phyloP scores from a whole-genome alignment of 2,113 vertebrate genomes.

The Proterorhinus semilunaris region DNA sequence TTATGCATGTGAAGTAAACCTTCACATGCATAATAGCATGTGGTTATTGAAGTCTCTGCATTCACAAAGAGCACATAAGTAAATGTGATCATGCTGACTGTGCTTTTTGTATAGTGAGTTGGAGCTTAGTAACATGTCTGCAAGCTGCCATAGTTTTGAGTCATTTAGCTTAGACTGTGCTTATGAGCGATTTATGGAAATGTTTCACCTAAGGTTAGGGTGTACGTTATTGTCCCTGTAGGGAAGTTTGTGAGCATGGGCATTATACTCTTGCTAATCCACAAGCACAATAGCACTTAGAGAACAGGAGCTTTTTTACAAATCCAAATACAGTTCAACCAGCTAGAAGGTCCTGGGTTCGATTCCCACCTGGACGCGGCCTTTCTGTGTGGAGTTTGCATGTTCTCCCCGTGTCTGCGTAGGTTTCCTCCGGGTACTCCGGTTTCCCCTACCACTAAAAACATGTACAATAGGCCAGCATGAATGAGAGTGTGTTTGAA shows the following conservation, averaged over 20 bases:
- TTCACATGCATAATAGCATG: too few species aligned
- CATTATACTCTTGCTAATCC: constrained; percentile 48
- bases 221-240: too few species aligned
- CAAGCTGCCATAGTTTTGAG: constrained; percentile 38
- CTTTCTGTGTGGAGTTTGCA: too few species aligned
- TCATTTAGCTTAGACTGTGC: constrained; percentile 39
- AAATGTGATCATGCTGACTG: constrained; percentile 43
- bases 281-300: constrained; percentile 19
- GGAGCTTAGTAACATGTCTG: constrained; percentile 44
- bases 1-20: constrained; percentile 29
- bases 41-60: constrained; percentile 30
- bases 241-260: too few species aligned
- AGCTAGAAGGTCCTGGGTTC: too few species aligned
- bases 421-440: too few species aligned
- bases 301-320: constrained; percentile 39
- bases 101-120: constrained; percentile 53
- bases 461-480: too few species aligned
- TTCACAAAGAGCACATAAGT: constrained; percentile 46
- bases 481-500: too few species aligned
- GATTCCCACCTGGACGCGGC: too few species aligned
- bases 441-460: too few species aligned
- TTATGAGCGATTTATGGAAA: constrained; percentile 20
- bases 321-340: constrained; percentile 50
- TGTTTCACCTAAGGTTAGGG: too few species aligned
- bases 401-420: too few species aligned